Conservation (phyloP, 1,140 invertebrate species). For the Neodiprion lecontei region DNA sequence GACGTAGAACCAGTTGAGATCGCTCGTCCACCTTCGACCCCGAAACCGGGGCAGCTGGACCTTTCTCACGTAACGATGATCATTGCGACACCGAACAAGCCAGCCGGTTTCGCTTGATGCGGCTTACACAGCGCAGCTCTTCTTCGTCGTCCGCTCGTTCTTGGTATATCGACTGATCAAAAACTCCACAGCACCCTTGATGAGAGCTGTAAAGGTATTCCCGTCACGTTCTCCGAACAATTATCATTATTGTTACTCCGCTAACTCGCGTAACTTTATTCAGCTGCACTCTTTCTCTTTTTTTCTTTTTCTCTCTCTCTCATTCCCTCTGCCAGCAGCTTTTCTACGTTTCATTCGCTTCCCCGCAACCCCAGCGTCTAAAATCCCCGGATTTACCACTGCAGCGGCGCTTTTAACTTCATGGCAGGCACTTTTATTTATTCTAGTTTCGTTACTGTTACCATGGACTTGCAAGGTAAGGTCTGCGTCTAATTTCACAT, state of each 20-base stretch:
- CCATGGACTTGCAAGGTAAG: not conserved
- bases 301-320: conserved; percentile 11
- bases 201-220: conserved; percentile 51
- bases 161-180: conserved; percentile 47
- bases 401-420: conserved; percentile 31
- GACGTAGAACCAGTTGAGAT: too few species aligned
- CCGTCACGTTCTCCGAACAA: conserved; percentile 51
- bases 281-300: conserved; percentile 8
- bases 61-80: not conserved
- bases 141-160: not conserved
- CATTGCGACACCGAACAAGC: not conserved
- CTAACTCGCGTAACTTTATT: conserved; percentile 42
- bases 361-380: conserved; percentile 24
- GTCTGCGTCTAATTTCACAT: not conserved
- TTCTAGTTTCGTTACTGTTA: not conserved
- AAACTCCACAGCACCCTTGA: conserved; percentile 57
- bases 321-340: conserved; percentile 38
- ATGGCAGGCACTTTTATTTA: not conserved
- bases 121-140: too few species aligned
- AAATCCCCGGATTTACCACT: conserved; percentile 9
- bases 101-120: too few species aligned
- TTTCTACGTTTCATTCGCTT: conserved; percentile 40
- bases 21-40: not conserved
- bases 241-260: conserved; percentile 43
- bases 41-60: not conserved